Evolutionary conservation across 23 tunicate genomes (phyloP).

Genomic region (Corella eumyota): DNA sequence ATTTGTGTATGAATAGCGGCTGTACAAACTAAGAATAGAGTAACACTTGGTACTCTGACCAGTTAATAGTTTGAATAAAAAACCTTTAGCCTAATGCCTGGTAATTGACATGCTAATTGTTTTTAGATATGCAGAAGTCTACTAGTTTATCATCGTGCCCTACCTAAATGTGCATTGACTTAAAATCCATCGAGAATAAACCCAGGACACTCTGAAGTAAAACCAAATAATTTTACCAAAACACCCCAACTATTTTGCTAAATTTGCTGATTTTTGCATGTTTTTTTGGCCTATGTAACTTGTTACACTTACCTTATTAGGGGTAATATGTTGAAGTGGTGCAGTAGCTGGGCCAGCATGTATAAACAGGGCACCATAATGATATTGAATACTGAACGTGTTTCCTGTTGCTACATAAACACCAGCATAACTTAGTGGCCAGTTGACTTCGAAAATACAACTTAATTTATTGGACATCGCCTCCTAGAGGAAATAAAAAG

Average conservation of each 20-base stretch:
- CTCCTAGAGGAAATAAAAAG: constrained; percentile 9
- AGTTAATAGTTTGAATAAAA: too few relatives aligned
- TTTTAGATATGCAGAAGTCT: too few relatives aligned
- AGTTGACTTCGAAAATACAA: constrained; percentile 32
- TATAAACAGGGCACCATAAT: constrained; percentile 27
- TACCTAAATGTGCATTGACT: too few relatives aligned
- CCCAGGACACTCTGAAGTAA: neutral
- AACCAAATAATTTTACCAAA: neutral
- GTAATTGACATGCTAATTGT: too few relatives aligned
- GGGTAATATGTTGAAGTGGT: neutral
- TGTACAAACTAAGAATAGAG: neutral
- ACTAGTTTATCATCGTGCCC: too few relatives aligned
- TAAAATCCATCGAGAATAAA: too few relatives aligned
- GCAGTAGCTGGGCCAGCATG: neutral
- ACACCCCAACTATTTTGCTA: neutral
- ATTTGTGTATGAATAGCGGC: neutral
- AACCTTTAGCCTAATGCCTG: too few relatives aligned
- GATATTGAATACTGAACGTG: constrained; percentile 47
- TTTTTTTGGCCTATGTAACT: too few relatives aligned
- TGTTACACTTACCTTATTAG: too few relatives aligned
- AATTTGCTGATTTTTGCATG: too few relatives aligned
- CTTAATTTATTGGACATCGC: constrained; percentile 26
- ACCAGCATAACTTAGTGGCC: constrained; percentile 58
- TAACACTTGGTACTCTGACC: too few relatives aligned
- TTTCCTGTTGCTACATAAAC: constrained; percentile 50